A percentile compares a stretch with the other conserved stretches of the same genome.
phyloP scores from a whole-genome alignment of 1,140 invertebrate species.

The Oedothorax gibbosus region DNA sequence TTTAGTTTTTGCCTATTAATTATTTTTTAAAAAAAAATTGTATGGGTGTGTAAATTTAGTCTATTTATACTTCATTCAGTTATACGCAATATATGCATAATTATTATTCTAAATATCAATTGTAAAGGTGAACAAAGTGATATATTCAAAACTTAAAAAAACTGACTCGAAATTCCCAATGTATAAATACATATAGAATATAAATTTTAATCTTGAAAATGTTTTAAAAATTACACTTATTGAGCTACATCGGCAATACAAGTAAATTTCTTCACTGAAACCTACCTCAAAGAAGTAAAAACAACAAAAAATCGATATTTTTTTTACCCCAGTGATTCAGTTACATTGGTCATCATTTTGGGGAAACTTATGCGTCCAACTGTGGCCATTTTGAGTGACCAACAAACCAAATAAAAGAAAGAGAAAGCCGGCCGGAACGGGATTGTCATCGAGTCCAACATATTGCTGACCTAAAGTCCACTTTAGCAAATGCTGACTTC shows the following conservation, averaged over 20 bases:
- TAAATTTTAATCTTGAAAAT: no score
- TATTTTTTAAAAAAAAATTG: no score
- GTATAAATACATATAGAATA: no score
- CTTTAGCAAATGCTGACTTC: slow-evolving; percentile 58
- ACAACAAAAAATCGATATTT: neutral
- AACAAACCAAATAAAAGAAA: slow-evolving; percentile 53
- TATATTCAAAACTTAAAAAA: no score
- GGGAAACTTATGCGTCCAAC: slow-evolving; percentile 45
- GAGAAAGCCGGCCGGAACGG: slow-evolving; percentile 16
- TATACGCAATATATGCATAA: no score
- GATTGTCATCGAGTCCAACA: slow-evolving; percentile 58
- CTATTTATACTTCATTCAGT: no score
- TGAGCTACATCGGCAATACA: neutral
- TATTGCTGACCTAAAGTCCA: slow-evolving; percentile 60
- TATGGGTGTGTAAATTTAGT: no score
- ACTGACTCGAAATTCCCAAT: no score
- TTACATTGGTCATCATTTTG: slow-evolving; percentile 58
- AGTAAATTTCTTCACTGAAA: slow-evolving; percentile 2
- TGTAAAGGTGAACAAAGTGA: no score
- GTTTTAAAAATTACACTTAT: no score
- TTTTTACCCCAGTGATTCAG: slow-evolving; percentile 27
- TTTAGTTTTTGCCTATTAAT: no score
- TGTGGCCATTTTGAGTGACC: slow-evolving; percentile 40
- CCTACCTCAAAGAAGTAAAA: neutral
- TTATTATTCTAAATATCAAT: no score